Conservation (phyloP, 2,888 invertebrate species). For the Geotrupes spiniger region DNA sequence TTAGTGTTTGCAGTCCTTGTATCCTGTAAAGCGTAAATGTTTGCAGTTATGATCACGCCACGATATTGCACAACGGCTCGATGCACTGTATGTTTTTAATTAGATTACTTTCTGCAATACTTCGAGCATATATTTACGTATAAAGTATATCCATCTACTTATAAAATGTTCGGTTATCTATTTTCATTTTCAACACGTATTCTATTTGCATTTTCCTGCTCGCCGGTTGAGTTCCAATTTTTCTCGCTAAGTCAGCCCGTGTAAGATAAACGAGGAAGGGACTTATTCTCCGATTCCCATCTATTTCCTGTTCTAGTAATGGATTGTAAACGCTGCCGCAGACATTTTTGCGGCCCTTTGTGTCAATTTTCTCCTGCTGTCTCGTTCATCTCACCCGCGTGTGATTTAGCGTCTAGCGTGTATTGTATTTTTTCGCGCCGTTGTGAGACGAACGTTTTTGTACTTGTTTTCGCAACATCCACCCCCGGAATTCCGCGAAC, state of each 20-base stretch:
- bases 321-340: constrained; percentile 21
- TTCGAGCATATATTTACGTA: too few relatives aligned
- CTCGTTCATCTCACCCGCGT: background rate
- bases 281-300: constrained; percentile 13
- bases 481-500: constrained; percentile 6
- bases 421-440: constrained; percentile 11
- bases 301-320: constrained; percentile 15
- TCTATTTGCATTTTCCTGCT: background rate
- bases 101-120: too few relatives aligned
- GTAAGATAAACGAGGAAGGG: constrained; percentile 20
- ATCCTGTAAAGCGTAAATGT: too few relatives aligned
- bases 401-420: constrained; percentile 9
- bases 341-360: constrained; percentile 17
- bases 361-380: constrained; percentile 5
- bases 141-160: too few relatives aligned
- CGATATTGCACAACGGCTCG: too few relatives aligned
- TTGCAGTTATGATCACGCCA: too few relatives aligned
- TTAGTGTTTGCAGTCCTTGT: too few relatives aligned
- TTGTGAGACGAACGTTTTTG: constrained; percentile 5
- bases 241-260: background rate
- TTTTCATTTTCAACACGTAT: too few relatives aligned
- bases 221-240: background rate
- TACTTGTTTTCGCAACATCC: constrained; percentile 2
- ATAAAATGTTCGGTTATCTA: too few relatives aligned
- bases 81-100: too few relatives aligned